A percentile compares a stretch with the other conserved stretches of the same genome.
phyloP scores from a whole-genome alignment of 2,113 vertebrate species.

The Telmatochromis sp. region DNA sequence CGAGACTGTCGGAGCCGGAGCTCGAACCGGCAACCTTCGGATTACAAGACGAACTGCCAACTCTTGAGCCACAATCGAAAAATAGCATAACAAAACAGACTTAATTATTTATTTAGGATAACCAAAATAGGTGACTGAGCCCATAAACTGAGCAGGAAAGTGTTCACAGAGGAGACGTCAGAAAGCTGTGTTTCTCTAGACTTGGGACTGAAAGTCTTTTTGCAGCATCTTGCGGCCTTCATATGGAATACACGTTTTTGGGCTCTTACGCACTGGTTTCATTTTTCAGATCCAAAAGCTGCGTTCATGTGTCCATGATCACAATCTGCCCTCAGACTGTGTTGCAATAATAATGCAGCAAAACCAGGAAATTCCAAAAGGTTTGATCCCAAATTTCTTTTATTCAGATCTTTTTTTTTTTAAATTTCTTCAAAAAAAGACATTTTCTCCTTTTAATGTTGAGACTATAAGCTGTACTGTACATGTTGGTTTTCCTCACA shows the following conservation, averaged over 20 bases:
- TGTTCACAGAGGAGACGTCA: neutral
- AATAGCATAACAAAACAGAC: neutral
- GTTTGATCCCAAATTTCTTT: neutral
- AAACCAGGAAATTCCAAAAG: neutral
- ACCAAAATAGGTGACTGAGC: neutral
- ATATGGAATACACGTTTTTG: neutral
- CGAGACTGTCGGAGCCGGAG: neutral
- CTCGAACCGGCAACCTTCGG: rapidly evolving
- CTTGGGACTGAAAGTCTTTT: neutral
- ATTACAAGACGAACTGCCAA: neutral
- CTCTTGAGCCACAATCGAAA: neutral
- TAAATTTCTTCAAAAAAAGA: rapidly evolving
- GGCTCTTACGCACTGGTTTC: neutral
- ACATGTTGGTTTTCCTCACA: neutral
- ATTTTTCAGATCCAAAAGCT: neutral
- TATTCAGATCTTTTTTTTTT: neutral
- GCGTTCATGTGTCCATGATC: neutral
- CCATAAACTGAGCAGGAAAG: neutral
- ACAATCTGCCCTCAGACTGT: neutral
- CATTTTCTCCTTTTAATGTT: neutral
- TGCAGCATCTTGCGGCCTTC: neutral
- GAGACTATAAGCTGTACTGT: neutral
- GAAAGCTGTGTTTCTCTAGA: neutral
- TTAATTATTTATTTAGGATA: neutral
- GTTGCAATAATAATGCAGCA: neutral